Evolutionary conservation across 1,140 invertebrate species (phyloP), one percentile per base, ranked within the genome.

Genomic region (Apis florea): DNA sequence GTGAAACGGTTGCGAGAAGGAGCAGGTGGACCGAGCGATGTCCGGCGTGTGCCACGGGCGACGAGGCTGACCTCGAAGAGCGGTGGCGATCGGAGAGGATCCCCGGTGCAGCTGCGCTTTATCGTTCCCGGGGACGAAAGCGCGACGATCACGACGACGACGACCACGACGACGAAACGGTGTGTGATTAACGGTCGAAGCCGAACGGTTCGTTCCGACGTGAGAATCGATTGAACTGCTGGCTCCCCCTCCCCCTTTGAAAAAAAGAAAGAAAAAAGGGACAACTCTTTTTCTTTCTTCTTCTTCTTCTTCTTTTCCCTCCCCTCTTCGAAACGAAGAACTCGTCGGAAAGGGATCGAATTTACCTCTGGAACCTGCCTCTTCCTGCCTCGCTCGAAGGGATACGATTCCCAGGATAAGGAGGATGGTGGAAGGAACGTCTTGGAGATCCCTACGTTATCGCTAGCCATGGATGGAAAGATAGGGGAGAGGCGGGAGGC

Each of bases 11-110:
- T 79, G 67, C 79, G 83, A 79, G 26, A 31, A 56, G 78, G 87
- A 82, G 92, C 91, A 92, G 92, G 92, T 92, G 92, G 89, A 91
- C 89, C 88, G 88, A 40, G 79, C 77, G 88, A 90, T 91, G 87
- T 88, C 84, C 73, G 75, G 67, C 85, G 85, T 51, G 77, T 61
- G 83, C 82, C 77, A 86, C 81, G 89, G 85, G 87, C 84, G 85
- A 84, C 82, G 71, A 72, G 78, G 76, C 78, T 84, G 84, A 87
- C 88, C 85, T 84, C 88, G 87, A 68, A 74, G 70, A 77, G n/a
- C 73, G 67, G 67, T 68, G 64, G 84, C 88, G 88, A 89, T 91
- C 89, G 90, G 79, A 85, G 83, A 89, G 87, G 87, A 88, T 90
- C 83, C 87, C 66, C 71, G 82, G 83, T 66, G 90, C 90, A 92